These are phyloP conservation scores for Amphiduros pacificus DNA, from an alignment of 2,888 invertebrate species.

Conservation along the genomic window DNA sequence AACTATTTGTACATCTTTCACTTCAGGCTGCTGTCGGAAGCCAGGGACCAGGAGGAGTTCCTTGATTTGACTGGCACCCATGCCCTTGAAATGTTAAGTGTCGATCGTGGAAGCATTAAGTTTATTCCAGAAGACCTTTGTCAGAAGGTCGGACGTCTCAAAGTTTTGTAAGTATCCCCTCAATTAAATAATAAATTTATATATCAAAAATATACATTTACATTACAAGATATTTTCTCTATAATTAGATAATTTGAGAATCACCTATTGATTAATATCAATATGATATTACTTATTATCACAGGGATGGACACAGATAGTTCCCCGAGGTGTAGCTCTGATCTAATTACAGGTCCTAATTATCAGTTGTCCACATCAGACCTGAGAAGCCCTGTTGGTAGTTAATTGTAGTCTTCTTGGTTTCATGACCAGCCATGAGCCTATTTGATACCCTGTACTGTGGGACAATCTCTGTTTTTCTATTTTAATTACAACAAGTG, in stretches of 20 bases:
- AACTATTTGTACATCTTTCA: no score
- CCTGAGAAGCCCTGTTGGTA: no score
- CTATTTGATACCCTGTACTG: no score
- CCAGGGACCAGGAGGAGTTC: conserved; percentile 76
- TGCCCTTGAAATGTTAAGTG: conserved; percentile 77
- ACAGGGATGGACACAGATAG: not conserved
- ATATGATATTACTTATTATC: not conserved
- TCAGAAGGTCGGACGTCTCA: conserved; percentile 74
- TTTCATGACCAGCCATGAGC: no score
- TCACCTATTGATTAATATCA: not conserved
- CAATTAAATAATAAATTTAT: not conserved
- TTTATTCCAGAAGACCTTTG: conserved; percentile 77
- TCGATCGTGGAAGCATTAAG: conserved; percentile 79
- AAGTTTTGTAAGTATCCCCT: conserved; percentile 76
- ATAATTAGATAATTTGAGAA: not conserved
- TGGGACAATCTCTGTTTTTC: no score
- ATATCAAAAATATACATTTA: not conserved
- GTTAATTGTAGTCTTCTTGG: no score
- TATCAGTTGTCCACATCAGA: no score
- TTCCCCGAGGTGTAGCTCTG: no score
- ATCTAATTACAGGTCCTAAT: no score
- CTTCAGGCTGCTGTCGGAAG: conserved; percentile 87
- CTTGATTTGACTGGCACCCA: conserved; percentile 81
- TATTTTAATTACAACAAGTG: no score
- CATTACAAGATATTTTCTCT: not conserved